phyloP scores from a whole-genome alignment of 2,888 invertebrate genomes.

The Calameuta pallipes region DNA sequence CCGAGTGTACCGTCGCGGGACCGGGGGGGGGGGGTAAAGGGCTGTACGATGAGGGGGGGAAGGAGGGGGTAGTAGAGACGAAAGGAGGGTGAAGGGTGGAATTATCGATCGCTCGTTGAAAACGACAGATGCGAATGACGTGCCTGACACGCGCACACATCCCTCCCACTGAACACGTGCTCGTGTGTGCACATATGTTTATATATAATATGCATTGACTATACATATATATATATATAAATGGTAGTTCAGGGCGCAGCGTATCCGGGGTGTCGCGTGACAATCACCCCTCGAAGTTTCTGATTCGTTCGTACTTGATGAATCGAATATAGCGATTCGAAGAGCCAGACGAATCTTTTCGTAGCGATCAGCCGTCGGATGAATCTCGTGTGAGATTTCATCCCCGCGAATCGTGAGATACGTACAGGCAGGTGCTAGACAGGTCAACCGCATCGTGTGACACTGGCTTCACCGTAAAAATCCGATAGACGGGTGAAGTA shows the following conservation, averaged over 20 bases:
- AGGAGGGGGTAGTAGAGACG: not conserved
- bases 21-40: too few relatives aligned
- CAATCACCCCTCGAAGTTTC: not conserved
- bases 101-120: not conserved
- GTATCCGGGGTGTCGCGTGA: not conserved
- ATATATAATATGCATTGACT: not conserved
- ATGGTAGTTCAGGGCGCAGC: not conserved
- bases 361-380: not conserved
- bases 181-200: not conserved
- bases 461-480: too few relatives aligned
- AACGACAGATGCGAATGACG: not conserved
- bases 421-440: too few relatives aligned
- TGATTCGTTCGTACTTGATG: not conserved
- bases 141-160: not conserved
- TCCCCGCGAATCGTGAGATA: not conserved
- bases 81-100: not conserved
- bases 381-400: not conserved
- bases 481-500: too few relatives aligned
- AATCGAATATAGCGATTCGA: not conserved
- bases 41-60: too few relatives aligned
- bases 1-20: not conserved
- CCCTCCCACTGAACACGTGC: not conserved
- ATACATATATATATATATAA: not conserved
- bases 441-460: too few relatives aligned
- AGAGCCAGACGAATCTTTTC: too few relatives aligned